Base-by-base conservation (phyloP, 2,113 vertebrate genomes). In the Australoheros scitulus region DNA sequence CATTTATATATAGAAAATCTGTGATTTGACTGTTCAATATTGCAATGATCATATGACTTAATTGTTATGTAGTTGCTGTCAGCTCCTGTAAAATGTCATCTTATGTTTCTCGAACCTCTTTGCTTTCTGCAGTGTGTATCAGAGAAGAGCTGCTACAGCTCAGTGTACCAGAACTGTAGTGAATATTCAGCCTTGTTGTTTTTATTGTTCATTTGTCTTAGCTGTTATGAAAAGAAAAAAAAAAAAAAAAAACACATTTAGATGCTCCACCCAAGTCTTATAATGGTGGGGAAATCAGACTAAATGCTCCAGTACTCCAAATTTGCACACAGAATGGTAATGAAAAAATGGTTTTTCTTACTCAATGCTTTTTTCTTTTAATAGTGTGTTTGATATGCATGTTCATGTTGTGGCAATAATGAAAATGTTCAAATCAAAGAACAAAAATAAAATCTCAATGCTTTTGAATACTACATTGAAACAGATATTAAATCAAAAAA, bases 1-100 rank as follows among this genome's bases (percentile, higher is more conserved):
- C 36, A 38, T 9, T 38, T 56, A 32, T 3, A 32, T 70, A 2
- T 7, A 50, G 0, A 70, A 50, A 70, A 70, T 20, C 1, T 0
- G 24, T 50, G 43, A 52, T 52, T 72, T 52, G 43, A 32, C 43
- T 52, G 26, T 20, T 72, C 24, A 52, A 2, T 52, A 32, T 18
- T 72, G 65, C 65, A 72, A 32, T n/a, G 10, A 52, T 26, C 0
- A 1, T 72, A 38, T 50, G 47, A 50, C 13, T 50, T 50, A 50
- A 50, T 17, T 17, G 47, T 50, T 6, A 50, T 17, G 47, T 17
- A 50, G 15, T 3, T 50, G 15, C 47, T 50, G 15, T 52, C 47
- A 72, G 17, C 11, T 52, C 47, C 47, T 34, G 65, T 5, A 52
- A 52, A 72, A 20, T 52, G 29, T 26, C 43, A 47, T 5, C 4